Percentiles rank a stretch among this genome's conserved stretches.
Evolutionary conservation across 1,140 invertebrate species (phyloP).

Genomic region (Brachionus rubens): DNA sequence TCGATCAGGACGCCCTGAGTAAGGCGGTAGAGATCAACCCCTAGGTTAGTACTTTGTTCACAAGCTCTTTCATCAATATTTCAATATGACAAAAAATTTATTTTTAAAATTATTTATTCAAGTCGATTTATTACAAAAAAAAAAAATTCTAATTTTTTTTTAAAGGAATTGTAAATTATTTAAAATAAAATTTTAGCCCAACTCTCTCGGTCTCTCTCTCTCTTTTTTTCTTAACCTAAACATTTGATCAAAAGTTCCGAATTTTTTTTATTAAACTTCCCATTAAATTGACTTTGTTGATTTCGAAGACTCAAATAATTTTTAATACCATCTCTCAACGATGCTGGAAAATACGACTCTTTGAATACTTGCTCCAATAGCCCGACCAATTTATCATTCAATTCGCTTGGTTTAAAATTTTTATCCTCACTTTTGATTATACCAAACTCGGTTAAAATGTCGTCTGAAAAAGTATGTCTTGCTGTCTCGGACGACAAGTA

Average conservation of each 20-base stretch:
- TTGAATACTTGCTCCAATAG: background rate
- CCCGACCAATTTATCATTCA: background rate
- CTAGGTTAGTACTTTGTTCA: too few species aligned
- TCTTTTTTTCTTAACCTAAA: background rate
- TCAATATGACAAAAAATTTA: too few species aligned
- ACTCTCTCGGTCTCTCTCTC: too few species aligned
- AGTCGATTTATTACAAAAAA: too few species aligned
- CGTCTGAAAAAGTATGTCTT: background rate
- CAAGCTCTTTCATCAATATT: too few species aligned
- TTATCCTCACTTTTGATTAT: conserved; percentile 24
- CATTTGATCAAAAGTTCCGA: background rate
- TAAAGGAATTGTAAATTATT: too few species aligned
- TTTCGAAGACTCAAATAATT: background rate
- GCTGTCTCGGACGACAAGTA: background rate
- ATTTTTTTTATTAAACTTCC: conserved; percentile 28
- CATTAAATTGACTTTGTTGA: background rate
- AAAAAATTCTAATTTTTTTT: too few species aligned
- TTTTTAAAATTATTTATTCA: too few species aligned
- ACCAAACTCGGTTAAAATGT: conserved; percentile 10
- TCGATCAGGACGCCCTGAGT: too few species aligned
- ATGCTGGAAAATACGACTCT: background rate
- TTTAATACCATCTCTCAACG: background rate
- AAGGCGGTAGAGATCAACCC: too few species aligned
- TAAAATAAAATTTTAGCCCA: too few species aligned
- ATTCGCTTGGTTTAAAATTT: conserved; percentile 1